Evolutionary conservation across 2,113 vertebrate genomes (phyloP).

Genomic region (Rhinoderma darwinii): DNA sequence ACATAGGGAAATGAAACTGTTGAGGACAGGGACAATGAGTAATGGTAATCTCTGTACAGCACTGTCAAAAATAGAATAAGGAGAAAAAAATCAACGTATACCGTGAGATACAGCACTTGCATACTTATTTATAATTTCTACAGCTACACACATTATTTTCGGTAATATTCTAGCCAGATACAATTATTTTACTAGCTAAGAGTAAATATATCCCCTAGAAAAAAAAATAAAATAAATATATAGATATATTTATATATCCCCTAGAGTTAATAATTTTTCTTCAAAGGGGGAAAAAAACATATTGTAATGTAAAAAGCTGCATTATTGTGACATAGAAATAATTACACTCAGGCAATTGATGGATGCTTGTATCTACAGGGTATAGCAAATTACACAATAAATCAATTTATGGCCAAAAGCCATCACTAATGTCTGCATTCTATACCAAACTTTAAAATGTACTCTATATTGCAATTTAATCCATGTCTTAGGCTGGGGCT

Average conservation of each 20-base stretch:
- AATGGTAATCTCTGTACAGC: too few relatives aligned
- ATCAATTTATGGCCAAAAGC: conserved; percentile 4
- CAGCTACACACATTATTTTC: too few relatives aligned
- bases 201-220: not conserved
- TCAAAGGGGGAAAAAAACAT: not conserved
- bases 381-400: conserved; percentile 28
- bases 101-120: too few relatives aligned
- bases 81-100: too few relatives aligned
- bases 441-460: not conserved
- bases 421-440: not conserved
- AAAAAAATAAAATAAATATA: too few relatives aligned
- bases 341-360: not conserved
- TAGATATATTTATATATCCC: too few relatives aligned
- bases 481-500: too few relatives aligned
- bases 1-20: too few relatives aligned
- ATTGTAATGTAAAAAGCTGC: not conserved
- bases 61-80: too few relatives aligned
- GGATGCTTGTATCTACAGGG: conserved; percentile 13
- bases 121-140: too few relatives aligned
- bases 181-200: not conserved
- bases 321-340: conserved; percentile 13
- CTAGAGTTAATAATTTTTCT: not conserved
- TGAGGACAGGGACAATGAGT: too few relatives aligned
- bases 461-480: not conserved
- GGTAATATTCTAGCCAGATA: not conserved